Percentiles rank a stretch among this genome's conserved stretches.
Evolutionary conservation across 2,888 invertebrate species (phyloP).

Genomic region (Physocephala rufipes): DNA sequence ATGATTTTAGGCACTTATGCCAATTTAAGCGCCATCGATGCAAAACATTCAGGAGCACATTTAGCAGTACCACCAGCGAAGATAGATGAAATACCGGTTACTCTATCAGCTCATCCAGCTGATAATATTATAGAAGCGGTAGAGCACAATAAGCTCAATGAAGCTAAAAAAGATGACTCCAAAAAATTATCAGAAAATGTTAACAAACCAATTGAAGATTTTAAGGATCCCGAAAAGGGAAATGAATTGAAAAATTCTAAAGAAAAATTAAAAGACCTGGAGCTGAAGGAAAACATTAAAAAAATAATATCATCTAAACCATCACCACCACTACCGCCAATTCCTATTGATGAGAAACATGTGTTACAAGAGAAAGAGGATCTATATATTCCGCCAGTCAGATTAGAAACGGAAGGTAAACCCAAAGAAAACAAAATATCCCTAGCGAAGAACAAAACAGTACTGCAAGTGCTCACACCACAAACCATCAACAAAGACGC

Average conservation of each 20-base stretch:
- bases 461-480: not conserved
- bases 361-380: not conserved
- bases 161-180: slow-evolving; percentile 9
- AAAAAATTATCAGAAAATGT: slow-evolving; percentile 22
- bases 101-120: slow-evolving; percentile 47
- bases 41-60: slow-evolving; percentile 65
- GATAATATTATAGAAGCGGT: not conserved
- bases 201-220: slow-evolving; percentile 31
- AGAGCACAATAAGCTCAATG: slow-evolving; percentile 1
- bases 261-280: slow-evolving; percentile 8
- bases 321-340: slow-evolving; percentile 54
- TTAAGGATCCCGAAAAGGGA: not conserved
- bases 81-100: slow-evolving; percentile 37
- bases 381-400: not conserved
- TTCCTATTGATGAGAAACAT: slow-evolving; percentile 54
- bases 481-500: slow-evolving; percentile 62
- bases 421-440: slow-evolving; percentile 17
- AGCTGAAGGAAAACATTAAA: not conserved
- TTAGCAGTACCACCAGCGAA: slow-evolving; percentile 44
- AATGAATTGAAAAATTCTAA: not conserved
- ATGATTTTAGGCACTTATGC: slow-evolving; percentile 92
- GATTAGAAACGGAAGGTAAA: slow-evolving; percentile 7
- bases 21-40: slow-evolving; percentile 80
- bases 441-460: not conserved
- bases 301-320: slow-evolving; percentile 43